Base-by-base conservation (phyloP, 2,797 vertebrate genomes). In the Staurois parvus region DNA sequence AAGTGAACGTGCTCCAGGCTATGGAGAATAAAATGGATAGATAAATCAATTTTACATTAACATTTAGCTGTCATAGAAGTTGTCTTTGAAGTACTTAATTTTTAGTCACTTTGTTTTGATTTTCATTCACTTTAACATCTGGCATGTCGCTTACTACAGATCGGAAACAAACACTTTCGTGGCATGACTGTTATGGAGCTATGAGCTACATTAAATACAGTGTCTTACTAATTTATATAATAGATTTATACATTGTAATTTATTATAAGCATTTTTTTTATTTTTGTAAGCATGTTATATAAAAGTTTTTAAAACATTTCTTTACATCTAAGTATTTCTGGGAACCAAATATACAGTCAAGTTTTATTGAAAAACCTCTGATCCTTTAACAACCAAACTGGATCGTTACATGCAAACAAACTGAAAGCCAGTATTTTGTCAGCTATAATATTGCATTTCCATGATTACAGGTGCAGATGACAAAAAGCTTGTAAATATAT, bases 1-100 rank as follows among this genome's bases (percentile, higher is more conserved):
- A 84, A 78, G 74, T 40, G 42, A 80, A 62, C 48, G 26, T 72
- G 79, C 66, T 56, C 5, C 26, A 17, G 72, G 78, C 69, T 24
- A 81, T 29, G 24, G 19, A 66, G 68, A 72, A 42, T 76, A 76
- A 69, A 85, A 81, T 76, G 66, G 79, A 76, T 76, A 68, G 64
- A 75, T 81, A 85, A 85, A 59, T 81, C 72, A 76, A 85, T 85
- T 81, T 68, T 75, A 80, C 77, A 85, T 79, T 74, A 29, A 76
- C 12, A 21, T 83, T 72, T 66, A 45, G 59, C 40, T 24, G 40
- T 37, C 26, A 84, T 13, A 72, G 48, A 42, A 30, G 48, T 64
- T 40, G 45, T 64, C 42, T 56, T 73, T 69, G 48, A 70, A 83
- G 52, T 67, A 68, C 29, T 52, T 37, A 56, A 32, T 37, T 34